A percentile compares a stretch with the other conserved stretches of the same genome.
These are phyloP conservation scores for Rhingia rostrata DNA, from an alignment of 2,888 invertebrate species.

Conservation along the genomic window DNA sequence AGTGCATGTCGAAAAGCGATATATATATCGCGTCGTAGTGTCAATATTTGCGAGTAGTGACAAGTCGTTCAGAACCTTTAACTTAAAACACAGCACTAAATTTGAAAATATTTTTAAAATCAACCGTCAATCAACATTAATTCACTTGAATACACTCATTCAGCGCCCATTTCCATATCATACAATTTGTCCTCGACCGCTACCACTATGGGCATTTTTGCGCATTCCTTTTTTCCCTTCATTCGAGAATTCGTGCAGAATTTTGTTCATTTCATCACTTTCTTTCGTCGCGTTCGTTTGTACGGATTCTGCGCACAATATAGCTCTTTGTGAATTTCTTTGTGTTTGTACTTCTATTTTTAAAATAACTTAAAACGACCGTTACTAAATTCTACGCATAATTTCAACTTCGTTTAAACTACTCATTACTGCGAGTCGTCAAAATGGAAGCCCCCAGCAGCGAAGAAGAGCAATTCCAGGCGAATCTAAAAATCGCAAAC, in stretches of 20 bases:
- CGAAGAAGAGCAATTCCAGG: constrained; percentile 35
- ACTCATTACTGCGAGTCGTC: neutral
- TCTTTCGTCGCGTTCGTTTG: constrained; percentile 60
- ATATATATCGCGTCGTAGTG: too few relatives aligned
- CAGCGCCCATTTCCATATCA: constrained; percentile 3
- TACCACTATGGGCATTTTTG: constrained; percentile 50
- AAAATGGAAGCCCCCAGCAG: constrained; percentile 32
- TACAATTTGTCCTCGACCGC: constrained; percentile 38
- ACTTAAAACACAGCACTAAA: too few relatives aligned
- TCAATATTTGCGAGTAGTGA: too few relatives aligned
- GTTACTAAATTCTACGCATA: constrained; percentile 34
- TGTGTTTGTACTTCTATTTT: constrained; percentile 47
- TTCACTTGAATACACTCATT: constrained; percentile 21
- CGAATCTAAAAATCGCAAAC: constrained; percentile 58
- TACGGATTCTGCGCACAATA: constrained; percentile 56
- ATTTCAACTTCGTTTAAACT: constrained; percentile 27
- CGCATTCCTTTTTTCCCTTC: constrained; percentile 44
- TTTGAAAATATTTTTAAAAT: constrained; percentile 7
- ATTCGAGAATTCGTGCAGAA: constrained; percentile 59
- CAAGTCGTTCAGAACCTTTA: too few relatives aligned
- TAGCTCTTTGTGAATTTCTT: constrained; percentile 60
- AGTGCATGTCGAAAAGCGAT: too few relatives aligned
- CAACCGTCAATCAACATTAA: neutral
- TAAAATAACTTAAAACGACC: constrained; percentile 47
- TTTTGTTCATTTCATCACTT: constrained; percentile 51